Conservation (phyloP, 64 coral and sea anemone genomes). For the Montipora capricornis region DNA sequence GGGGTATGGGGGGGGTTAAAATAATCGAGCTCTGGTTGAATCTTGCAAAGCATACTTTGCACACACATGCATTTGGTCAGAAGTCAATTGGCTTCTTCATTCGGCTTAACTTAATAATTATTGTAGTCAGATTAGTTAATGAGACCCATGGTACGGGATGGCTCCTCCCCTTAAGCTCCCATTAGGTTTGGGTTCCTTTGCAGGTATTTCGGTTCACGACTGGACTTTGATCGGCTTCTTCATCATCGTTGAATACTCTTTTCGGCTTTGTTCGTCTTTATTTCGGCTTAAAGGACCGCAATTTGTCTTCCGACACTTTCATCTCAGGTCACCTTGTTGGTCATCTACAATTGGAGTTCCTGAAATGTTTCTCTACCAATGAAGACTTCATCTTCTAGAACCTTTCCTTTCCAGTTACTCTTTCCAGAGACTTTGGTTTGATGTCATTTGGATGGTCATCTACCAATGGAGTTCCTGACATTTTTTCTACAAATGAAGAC, state of each 20-base stretch:
- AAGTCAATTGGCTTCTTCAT: constrained; percentile 9
- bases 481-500: neutral
- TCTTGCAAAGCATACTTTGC: constrained; percentile 15
- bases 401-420: no score
- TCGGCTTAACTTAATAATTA: neutral
- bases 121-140: neutral
- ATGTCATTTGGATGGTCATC: neutral
- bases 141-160: neutral
- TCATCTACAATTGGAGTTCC: no score
- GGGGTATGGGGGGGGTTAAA: neutral
- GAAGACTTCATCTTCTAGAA: no score
- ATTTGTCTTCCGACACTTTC: neutral
- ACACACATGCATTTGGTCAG: constrained; percentile 23
- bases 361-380: no score
- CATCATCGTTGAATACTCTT: neutral
- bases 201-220: no score
- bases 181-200: no score
- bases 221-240: neutral
- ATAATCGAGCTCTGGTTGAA: neutral
- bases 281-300: neutral
- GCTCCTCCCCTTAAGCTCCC: no score
- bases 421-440: no score
- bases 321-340: neutral
- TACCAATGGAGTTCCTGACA: neutral
- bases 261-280: neutral